Evolutionary conservation across 2,113 vertebrate species (phyloP), one percentile per base, ranked within the genome.

Genomic region (Alaudala cheleensis): DNA sequence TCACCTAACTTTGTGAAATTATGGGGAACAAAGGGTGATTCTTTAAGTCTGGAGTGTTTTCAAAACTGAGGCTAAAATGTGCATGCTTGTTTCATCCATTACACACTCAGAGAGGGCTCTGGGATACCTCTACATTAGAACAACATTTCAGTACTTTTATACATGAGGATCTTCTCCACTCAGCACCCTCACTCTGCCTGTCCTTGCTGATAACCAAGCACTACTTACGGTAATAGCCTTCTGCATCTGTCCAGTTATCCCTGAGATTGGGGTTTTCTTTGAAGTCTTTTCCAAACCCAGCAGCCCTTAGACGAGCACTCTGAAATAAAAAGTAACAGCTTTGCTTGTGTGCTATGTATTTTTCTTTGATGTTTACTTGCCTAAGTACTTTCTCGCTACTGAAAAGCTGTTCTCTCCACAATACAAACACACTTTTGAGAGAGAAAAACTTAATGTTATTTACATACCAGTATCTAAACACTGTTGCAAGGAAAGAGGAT

Each of bases 211-310:
- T 12, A n/a, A 66, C 44, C 14, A 67, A 62, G 53, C 12, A 34
- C 2, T 34, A 98, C 99, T 98, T 97, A 99, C 99, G 98, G 83
- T 99, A 99, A 97, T 99, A 99, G 83, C 99, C 99, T 96, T 99
- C 99, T 29, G 99, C 98, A 88, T 99, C 99, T 3, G 99, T 99
- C 99, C 99, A 99, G 97, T 99, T 99, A 97, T 99, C 99, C 98
- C 99, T 98, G 96, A 99, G 99, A 95, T 99, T 99, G 81, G 99
- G 99, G 96, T 99, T 99, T 96, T 99, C 99, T 95, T 99, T 99
- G 97, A 99, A 99, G 97, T 99, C 99, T 97, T 99, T 99, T 81
- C 99, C 99, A 64, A 99, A 98, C 29, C 99, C 99, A 81, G 99
- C 99, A 93, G 99, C 99, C 95, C 99, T 98, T 94, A 99, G 98